Percentiles rank a stretch among this genome's conserved stretches.
phyloP scores from a whole-genome alignment of 2,888 invertebrate species.

The Dryobota labecula region DNA sequence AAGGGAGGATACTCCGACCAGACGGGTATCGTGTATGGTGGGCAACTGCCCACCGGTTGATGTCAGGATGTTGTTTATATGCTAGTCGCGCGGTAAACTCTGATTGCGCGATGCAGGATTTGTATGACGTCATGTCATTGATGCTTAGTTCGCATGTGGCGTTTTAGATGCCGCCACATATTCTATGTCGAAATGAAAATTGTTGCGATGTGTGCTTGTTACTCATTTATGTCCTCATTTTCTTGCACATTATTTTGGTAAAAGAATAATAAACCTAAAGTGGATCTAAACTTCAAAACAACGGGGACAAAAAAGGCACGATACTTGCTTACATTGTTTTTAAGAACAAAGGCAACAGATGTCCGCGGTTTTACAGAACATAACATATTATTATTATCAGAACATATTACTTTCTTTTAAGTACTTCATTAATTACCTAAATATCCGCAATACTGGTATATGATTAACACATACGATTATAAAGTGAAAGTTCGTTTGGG shows the following conservation, averaged over 20 bases:
- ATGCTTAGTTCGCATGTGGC: too few relatives aligned
- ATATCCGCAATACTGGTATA: conserved; percentile 22
- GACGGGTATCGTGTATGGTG: too few relatives aligned
- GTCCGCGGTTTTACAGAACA: conserved; percentile 3
- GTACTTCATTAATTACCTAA: conserved; percentile 9
- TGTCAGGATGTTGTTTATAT: too few relatives aligned
- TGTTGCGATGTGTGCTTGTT: neutral
- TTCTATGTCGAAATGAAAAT: neutral
- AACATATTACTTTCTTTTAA: conserved; percentile 8
- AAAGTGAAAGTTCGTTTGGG: conserved; percentile 57
- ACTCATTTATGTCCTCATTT: neutral
- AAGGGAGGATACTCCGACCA: too few relatives aligned
- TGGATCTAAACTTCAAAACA: neutral
- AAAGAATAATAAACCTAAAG: neutral
- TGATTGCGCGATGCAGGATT: too few relatives aligned
- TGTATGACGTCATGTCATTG: too few relatives aligned
- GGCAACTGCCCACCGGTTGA: too few relatives aligned
- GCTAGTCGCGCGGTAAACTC: too few relatives aligned
- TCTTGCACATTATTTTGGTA: neutral
- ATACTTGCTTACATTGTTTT: conserved; percentile 11
- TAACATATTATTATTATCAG: too few relatives aligned
- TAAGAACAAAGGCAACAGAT: neutral
- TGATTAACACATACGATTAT: conserved; percentile 44
- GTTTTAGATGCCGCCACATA: too few relatives aligned
- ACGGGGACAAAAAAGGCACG: neutral